phyloP scores from a whole-genome alignment of 2,888 invertebrate species.

The Pomacea canaliculata region DNA sequence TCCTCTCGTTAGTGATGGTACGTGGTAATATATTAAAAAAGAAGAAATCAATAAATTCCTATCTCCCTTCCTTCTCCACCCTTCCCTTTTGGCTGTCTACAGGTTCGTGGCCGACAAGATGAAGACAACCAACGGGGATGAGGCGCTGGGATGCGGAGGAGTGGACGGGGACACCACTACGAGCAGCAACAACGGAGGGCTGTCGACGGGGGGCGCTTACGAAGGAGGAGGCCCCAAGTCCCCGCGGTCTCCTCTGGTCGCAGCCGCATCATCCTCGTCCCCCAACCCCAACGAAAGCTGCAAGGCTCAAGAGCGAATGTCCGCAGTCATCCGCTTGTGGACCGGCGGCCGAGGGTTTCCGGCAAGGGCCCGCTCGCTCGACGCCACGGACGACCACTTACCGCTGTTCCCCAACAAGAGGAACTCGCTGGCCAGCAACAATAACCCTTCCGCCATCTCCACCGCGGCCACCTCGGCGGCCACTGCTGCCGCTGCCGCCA shows the following conservation, averaged over 20 bases:
- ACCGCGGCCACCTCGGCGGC: slow-evolving; percentile 14
- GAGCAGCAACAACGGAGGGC: slow-evolving; percentile 16
- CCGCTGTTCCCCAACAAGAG: slow-evolving; percentile 4
- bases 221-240: background rate
- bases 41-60: too few species aligned
- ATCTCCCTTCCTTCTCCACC: too few species aligned
- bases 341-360: slow-evolving; percentile 3
- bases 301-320: slow-evolving; percentile 19
- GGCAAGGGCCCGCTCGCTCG: slow-evolving; percentile 14
- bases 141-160: background rate
- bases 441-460: slow-evolving; percentile 4
- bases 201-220: slow-evolving; percentile 1
- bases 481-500: slow-evolving; percentile 20
- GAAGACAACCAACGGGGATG: slow-evolving; percentile 25
- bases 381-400: slow-evolving; percentile 3
- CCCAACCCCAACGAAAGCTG: slow-evolving; percentile 5
- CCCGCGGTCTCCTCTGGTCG: too few species aligned
- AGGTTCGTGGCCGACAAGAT: slow-evolving; percentile 26
- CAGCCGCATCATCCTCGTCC: slow-evolving; percentile 1
- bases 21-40: too few species aligned
- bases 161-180: background rate
- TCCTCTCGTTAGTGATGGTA: too few species aligned
- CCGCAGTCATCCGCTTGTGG: slow-evolving; percentile 20
- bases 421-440: slow-evolving; percentile 1
- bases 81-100: background rate